Evolutionary conservation across 2,113 vertebrate genomes (phyloP).

Genomic region (Archilochus colubris): DNA sequence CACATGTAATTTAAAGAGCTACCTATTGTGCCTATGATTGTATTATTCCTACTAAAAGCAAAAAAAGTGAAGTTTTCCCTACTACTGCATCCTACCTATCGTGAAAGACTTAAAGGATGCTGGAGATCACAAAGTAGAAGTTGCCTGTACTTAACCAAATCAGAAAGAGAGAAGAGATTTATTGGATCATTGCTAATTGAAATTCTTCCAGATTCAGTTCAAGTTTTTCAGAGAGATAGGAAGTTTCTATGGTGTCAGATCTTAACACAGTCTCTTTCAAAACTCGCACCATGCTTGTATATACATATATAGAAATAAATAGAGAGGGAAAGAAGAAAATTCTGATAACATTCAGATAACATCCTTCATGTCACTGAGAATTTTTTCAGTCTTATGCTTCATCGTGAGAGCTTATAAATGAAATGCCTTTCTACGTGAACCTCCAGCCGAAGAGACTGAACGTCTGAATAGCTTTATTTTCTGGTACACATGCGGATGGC

Average conservation of each 20-base stretch:
- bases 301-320: not conserved
- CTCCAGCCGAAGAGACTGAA: constrained; percentile 12
- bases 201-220: not conserved
- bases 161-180: not conserved
- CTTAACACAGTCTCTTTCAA: not conserved
- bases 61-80: constrained; percentile 17
- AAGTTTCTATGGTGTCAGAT: not conserved
- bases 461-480: constrained; percentile 13
- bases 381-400: not conserved
- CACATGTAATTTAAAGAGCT: not conserved
- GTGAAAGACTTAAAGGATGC: not conserved
- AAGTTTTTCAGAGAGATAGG: not conserved
- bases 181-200: not conserved
- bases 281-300: not conserved
- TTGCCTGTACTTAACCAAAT: constrained; percentile 3
- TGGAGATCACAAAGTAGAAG: constrained; percentile 47
- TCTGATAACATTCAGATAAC: constrained; percentile 36
- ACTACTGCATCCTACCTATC: not conserved
- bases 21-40: constrained; percentile 13
- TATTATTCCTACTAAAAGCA: constrained; percentile 43
- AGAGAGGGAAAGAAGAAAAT: not conserved
- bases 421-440: constrained; percentile 26
- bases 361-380: not conserved
- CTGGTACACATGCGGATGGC: constrained; percentile 43
- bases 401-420: not conserved